Conservation (phyloP, 1,140 invertebrate genomes). For the Thaumetopoea pityocampa region DNA sequence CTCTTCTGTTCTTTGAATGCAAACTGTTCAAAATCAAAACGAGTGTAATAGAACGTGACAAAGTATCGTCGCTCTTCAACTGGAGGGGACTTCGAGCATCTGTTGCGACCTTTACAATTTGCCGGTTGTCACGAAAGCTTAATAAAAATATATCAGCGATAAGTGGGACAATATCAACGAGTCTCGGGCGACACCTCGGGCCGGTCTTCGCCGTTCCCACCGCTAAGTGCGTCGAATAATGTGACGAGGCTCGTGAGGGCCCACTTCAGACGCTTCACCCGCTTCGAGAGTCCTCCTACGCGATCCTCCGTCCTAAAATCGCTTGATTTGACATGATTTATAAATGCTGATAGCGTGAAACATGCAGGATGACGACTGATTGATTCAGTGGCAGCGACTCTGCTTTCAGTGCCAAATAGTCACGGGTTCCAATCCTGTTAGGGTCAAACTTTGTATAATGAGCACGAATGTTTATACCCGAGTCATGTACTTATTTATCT, state of each 20-base stretch:
- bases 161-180: conserved; percentile 41
- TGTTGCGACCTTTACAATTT: conserved; percentile 9
- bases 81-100: conserved; percentile 1
- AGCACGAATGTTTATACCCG: too few species aligned
- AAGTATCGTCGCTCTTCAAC: conserved; percentile 7
- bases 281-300: conserved; percentile 43
- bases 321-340: conserved; percentile 74
- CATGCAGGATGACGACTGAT: too few species aligned
- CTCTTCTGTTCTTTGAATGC: background rate
- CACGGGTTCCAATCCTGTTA: too few species aligned
- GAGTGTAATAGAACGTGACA: conserved; percentile 1
- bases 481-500: too few species aligned
- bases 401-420: too few species aligned
- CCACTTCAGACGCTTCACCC: conserved; percentile 45
- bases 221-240: conserved; percentile 73
- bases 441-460: too few species aligned
- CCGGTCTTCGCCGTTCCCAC: conserved; percentile 33
- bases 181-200: conserved; percentile 44
- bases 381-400: too few species aligned
- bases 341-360: conserved; percentile 60
- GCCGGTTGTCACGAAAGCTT: conserved; percentile 7
- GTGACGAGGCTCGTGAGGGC: conserved; percentile 49
- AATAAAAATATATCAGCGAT: conserved; percentile 8
- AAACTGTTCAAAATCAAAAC: conserved; percentile 3
- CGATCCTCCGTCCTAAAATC: conserved; percentile 62